phyloP scores from a whole-genome alignment of 2,113 vertebrate genomes.

The Calypte anna region DNA sequence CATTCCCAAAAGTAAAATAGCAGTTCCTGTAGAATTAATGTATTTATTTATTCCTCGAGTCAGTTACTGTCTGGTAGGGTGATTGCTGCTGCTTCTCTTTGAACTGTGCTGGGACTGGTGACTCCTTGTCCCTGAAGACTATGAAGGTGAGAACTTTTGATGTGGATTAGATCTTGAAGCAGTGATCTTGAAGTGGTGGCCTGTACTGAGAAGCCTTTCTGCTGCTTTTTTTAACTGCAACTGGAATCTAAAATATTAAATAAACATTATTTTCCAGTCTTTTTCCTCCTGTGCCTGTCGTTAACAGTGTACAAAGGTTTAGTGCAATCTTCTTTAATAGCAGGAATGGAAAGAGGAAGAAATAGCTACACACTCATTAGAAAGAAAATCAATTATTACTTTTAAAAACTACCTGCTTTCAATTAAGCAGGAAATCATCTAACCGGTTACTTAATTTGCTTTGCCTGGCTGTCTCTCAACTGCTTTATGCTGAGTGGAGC shows the following conservation, averaged over 20 bases:
- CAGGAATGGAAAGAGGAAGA: slow-evolving; percentile 57
- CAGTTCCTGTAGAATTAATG: background rate
- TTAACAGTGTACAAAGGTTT: slow-evolving; percentile 33
- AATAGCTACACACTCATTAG: slow-evolving; percentile 70
- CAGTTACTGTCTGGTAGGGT: background rate
- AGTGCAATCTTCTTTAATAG: slow-evolving; percentile 59
- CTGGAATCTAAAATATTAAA: background rate
- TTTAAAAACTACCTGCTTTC: slow-evolving; percentile 85
- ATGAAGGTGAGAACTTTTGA: background rate
- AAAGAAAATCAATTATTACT: slow-evolving; percentile 83
- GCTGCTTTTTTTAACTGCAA: background rate
- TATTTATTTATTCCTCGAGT: background rate
- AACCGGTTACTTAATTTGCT: slow-evolving; percentile 82
- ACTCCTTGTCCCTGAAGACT: background rate
- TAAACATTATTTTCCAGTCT: background rate
- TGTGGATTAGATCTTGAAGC: background rate
- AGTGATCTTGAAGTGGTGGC: background rate
- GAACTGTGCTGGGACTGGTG: background rate
- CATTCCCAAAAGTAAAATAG: background rate
- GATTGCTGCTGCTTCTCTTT: background rate
- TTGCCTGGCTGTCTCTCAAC: slow-evolving; percentile 78
- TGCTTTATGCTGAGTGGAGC: slow-evolving; percentile 84
- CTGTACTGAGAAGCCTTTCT: background rate
- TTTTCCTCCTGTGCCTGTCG: background rate
- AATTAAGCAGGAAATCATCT: slow-evolving; percentile 86